These are phyloP conservation scores for Atopsyche davidsoni DNA, from an alignment of 1,140 invertebrate genomes.

Conservation along the genomic window DNA sequence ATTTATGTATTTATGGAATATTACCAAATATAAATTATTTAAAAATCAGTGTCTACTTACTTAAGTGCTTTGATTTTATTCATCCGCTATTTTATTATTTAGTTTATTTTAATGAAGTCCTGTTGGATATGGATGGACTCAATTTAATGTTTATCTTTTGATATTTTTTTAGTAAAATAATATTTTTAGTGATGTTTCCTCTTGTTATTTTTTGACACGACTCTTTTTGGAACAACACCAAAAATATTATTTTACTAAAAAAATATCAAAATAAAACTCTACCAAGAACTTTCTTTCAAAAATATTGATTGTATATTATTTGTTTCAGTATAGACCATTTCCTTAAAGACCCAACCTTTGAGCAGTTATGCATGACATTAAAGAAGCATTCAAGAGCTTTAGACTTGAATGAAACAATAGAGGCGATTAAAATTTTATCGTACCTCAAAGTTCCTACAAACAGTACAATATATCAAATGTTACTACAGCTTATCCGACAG, in stretches of 20 bases:
- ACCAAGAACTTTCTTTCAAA: neutral
- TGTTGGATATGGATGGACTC: no score
- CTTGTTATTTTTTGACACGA: no score
- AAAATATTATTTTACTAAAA: conserved; percentile 27
- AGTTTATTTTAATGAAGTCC: no score
- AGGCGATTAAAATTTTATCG: conserved; percentile 50
- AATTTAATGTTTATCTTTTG: conserved; percentile 30
- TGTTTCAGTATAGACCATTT: conserved; percentile 23
- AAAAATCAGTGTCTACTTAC: no score
- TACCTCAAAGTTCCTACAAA: conserved; percentile 50
- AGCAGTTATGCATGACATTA: conserved; percentile 44
- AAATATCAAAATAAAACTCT: conserved; percentile 32
- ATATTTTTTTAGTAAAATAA: conserved; percentile 32
- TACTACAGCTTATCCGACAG: conserved; percentile 54
- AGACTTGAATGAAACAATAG: conserved; percentile 48
- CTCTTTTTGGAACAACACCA: no score
- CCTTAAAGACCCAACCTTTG: conserved; percentile 40
- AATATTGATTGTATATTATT: neutral
- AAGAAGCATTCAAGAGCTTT: conserved; percentile 48
- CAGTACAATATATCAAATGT: conserved; percentile 51
- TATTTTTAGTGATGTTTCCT: no score
- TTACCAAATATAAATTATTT: no score
- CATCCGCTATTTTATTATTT: no score
- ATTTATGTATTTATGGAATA: no score
- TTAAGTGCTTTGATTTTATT: no score